A percentile compares a stretch with the other conserved stretches of the same genome.
These are phyloP conservation scores for Spheniscus mendiculus DNA, from an alignment of 2,113 vertebrate genomes.

Conservation along the genomic window DNA sequence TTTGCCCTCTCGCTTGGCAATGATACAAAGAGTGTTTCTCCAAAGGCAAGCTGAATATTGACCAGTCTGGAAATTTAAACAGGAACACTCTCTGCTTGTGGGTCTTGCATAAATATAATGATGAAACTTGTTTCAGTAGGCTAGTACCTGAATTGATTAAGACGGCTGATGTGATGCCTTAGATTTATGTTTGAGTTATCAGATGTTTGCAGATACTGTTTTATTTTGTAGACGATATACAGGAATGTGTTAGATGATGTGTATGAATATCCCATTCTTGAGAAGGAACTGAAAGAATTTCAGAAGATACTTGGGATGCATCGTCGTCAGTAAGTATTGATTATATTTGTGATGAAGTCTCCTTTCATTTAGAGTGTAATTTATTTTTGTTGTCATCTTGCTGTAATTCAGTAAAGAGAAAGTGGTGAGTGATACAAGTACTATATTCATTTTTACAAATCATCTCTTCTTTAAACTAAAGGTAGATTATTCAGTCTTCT, in stretches of 20 bases:
- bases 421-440: not conserved
- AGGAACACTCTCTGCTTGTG: not conserved
- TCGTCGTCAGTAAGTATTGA: constrained; percentile 88
- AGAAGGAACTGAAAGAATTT: constrained; percentile 90
- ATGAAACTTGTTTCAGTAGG: not conserved
- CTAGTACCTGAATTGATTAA: not conserved
- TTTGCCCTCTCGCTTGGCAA: not conserved
- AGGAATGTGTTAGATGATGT: constrained; percentile 91
- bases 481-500: not conserved
- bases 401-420: not conserved
- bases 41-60: not conserved
- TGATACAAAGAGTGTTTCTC: not conserved
- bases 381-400: not conserved
- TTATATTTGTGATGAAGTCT: not conserved
- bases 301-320: constrained; percentile 91
- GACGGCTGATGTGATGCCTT: not conserved
- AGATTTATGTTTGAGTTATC: not conserved
- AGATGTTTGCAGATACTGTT: not conserved
- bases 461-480: not conserved
- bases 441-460: not conserved
- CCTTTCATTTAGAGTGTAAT: not conserved
- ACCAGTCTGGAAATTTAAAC: not conserved
- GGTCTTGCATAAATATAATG: not conserved
- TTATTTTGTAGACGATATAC: constrained; percentile 85
- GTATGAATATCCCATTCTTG: constrained; percentile 90